Evolutionary conservation across 2,797 vertebrate genomes (phyloP).

Genomic region (Pagetopsis macropterus): DNA sequence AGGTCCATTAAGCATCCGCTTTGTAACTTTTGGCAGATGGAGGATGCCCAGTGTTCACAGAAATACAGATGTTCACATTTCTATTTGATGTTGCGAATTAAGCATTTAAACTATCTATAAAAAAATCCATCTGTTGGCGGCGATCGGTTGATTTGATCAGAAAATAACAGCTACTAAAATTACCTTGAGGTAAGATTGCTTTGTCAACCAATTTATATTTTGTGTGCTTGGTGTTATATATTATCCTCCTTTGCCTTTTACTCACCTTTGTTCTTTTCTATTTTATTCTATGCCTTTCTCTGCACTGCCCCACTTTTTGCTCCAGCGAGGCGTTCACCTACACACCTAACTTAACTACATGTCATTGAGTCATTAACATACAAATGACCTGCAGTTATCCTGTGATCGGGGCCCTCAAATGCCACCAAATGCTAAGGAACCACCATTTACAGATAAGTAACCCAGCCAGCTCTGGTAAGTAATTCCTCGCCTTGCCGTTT

Average conservation of each 20-base stretch:
- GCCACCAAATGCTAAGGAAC: slow-evolving; percentile 86
- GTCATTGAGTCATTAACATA: slow-evolving; percentile 85
- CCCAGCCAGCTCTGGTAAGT: slow-evolving; percentile 64
- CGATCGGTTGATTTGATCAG: neutral
- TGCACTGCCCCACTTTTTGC: slow-evolving; percentile 25
- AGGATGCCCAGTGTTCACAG: neutral
- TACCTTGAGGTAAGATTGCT: slow-evolving; percentile 6
- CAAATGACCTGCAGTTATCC: slow-evolving; percentile 84
- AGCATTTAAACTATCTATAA: neutral
- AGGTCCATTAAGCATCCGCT: slow-evolving; percentile 1
- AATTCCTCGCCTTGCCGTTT: slow-evolving; percentile 66
- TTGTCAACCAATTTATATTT: slow-evolving; percentile 8
- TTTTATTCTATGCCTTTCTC: slow-evolving; percentile 28
- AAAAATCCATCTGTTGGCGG: neutral
- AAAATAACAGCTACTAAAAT: neutral
- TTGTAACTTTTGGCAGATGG: slow-evolving; percentile 11
- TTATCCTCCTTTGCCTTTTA: neutral
- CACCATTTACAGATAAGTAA: slow-evolving; percentile 81
- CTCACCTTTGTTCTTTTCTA: slow-evolving; percentile 25
- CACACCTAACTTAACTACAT: slow-evolving; percentile 80
- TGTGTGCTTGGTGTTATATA: neutral
- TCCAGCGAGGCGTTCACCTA: slow-evolving; percentile 64
- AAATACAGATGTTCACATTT: slow-evolving; percentile 14
- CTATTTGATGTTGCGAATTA: neutral
- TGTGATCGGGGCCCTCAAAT: slow-evolving; percentile 80